Evolutionary conservation across 2,797 vertebrate genomes (phyloP), one percentile per base, ranked within the genome.

Genomic region (Sarcoramphus papa): DNA sequence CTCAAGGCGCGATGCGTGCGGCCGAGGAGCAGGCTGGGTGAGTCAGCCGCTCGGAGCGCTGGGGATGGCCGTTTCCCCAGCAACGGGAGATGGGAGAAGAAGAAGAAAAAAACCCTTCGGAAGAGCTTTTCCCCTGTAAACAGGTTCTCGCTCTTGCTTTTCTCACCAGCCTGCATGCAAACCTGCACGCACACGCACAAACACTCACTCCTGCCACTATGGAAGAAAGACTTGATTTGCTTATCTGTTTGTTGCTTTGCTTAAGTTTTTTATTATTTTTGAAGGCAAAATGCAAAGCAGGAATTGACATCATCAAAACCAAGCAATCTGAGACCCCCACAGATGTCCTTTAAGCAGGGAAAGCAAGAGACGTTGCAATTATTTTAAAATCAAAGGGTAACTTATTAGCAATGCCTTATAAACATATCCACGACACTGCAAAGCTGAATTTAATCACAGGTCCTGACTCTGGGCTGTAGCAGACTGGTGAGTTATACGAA

Each of bases 11-110:
- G 72, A 92, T 86, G 90, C 22, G 27, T 84, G 94, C 72, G 60
- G 94, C 60, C 27, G 70, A 94, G 93, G 95, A 91, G 92, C 35
- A 43, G 95, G 97, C 93, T 97, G 94, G 86, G 97, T 97, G 97
- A 98, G 92, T 97, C 97, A 97, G 94, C 95, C 76, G 30, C 93
- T 90, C 88, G 28, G 47, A 96, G 96, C 68, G 28, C 96, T 24
- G 27, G 72, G 84, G 73, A 94, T 85, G 96, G 94, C 50, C 93
- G 98, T 98, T 98, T 97, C 98, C 97, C 45, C 98, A 97, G 98
- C 98, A 98, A 98, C 98, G 4, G 77, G 80, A 87, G 95, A 88
- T 59, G 79, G 92, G 93, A 96, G 95, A 31, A 91, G 76, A 7
- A n/a, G 56, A 25, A 54, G 18, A 33, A 15, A 79, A 72, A 90